Conservation (phyloP, 2,113 vertebrate genomes). For the Cisticola juncidis region DNA sequence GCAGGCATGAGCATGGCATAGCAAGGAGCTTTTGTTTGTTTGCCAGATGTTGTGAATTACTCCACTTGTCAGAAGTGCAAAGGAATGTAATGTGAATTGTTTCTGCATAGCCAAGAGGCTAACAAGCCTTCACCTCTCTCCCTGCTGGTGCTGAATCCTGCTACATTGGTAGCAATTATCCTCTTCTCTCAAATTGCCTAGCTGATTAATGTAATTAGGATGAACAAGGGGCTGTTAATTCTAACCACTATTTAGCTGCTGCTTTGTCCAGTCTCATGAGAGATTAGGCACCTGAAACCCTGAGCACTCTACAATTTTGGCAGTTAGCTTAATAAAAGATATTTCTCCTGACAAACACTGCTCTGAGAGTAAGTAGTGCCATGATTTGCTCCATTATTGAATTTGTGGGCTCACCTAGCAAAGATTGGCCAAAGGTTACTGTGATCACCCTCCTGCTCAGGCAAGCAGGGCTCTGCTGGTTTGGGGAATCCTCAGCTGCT, state of each 20-base stretch:
- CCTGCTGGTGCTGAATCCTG: background rate
- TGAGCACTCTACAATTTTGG: background rate
- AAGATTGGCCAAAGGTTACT: background rate
- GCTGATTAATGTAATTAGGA: constrained; percentile 38
- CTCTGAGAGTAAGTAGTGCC: background rate
- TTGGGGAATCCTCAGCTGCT: background rate
- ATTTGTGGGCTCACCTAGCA: background rate
- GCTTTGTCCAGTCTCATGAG: background rate
- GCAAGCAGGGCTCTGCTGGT: background rate
- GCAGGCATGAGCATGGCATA: background rate
- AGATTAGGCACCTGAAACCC: background rate
- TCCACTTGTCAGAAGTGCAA: background rate
- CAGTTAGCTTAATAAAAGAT: background rate
- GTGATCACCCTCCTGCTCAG: background rate
- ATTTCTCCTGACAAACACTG: background rate
- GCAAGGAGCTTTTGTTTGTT: background rate
- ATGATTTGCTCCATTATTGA: background rate
- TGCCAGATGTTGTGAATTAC: constrained; percentile 17
- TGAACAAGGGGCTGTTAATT: constrained; percentile 32
- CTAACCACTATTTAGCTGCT: background rate
- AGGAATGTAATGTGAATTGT: background rate
- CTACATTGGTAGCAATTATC: constrained; percentile 6
- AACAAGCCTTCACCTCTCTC: constrained; percentile 25
- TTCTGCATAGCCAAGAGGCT: constrained; percentile 3
- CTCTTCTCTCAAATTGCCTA: constrained; percentile 8